Conservation (phyloP, 2,113 vertebrate species). For the Marcusenius ussheri region DNA sequence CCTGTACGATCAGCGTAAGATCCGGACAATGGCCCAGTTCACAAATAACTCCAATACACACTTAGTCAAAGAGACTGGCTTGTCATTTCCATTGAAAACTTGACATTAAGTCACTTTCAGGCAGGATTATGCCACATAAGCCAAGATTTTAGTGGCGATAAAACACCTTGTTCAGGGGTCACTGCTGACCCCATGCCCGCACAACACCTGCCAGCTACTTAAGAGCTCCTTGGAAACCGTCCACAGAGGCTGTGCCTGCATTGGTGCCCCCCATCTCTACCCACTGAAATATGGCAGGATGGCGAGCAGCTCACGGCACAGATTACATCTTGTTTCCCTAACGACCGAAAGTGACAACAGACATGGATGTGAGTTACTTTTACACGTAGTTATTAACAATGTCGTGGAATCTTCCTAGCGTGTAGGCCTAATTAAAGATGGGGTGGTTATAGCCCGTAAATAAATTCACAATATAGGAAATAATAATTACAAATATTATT, state of each 20-base stretch:
- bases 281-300: not conserved
- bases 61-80: not conserved
- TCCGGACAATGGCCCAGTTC: not conserved
- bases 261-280: not conserved
- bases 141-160: not conserved
- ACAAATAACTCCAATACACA: constrained; percentile 14
- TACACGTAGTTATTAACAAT: constrained; percentile 24
- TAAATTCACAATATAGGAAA: constrained; percentile 26
- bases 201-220: not conserved
- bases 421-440: constrained; percentile 20
- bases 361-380: constrained; percentile 12
- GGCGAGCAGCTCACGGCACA: not conserved
- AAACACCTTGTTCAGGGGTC: not conserved
- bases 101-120: not conserved
- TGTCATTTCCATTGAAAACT: not conserved
- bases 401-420: constrained; percentile 2
- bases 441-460: constrained; percentile 22
- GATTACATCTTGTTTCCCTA: constrained; percentile 18
- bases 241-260: not conserved
- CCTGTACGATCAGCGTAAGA: not conserved
- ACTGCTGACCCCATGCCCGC: not conserved
- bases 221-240: not conserved
- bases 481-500: constrained; percentile 26
- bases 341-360: constrained; percentile 19
- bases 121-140: not conserved